Evolutionary conservation across 2,113 vertebrate species (phyloP), one percentile per base, ranked within the genome.

Genomic region (Rhinopomastus cyanomelas): DNA sequence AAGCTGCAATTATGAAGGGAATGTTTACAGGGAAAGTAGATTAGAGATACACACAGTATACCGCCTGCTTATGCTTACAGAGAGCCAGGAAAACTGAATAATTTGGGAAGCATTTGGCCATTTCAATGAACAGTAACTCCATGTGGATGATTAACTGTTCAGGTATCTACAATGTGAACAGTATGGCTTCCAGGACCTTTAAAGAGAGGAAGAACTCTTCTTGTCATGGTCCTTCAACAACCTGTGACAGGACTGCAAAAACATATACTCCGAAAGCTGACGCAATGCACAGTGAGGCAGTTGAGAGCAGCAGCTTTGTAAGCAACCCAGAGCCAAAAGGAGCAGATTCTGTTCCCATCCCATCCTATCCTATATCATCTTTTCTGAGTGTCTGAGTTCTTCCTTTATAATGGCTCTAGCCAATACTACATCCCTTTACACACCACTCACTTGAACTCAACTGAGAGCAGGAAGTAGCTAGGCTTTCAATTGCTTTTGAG

Each of bases 61-160:
- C 18, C 0, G 0, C 11, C 34, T 57, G 27, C 59, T 64, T 68
- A 39, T 19, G 25, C 34, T 53, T 69, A n/a, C 17, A 68, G 62
- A 91, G 68, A 49, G 4, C 1, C 21, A 69, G 27, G 21, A 14
- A 91, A 65, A 87, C 2, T 1, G 25, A 76, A 10, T 27, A 13
- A 64, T 75, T 55, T 79, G 0, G 0, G 59, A n/a, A 86, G 51
- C 12, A 65, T 42, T 19, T 42, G 16, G 49, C 49, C 27, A 79
- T 44, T 72, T 75, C 67, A 53, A 57, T 30, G 44, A 87, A 61
- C 9, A 30, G 34, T 25, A 85, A 53, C 17, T 32, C n/a, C 46
- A 60, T 27, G 29, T 17, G 67, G 44, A 75, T 6, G 13, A 60
- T 11, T 26, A 68, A 42, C 15, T 15, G 18, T 81, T 80, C 42